Evolutionary conservation across 2,797 vertebrate genomes (phyloP).

Genomic region (Danio choprae): DNA sequence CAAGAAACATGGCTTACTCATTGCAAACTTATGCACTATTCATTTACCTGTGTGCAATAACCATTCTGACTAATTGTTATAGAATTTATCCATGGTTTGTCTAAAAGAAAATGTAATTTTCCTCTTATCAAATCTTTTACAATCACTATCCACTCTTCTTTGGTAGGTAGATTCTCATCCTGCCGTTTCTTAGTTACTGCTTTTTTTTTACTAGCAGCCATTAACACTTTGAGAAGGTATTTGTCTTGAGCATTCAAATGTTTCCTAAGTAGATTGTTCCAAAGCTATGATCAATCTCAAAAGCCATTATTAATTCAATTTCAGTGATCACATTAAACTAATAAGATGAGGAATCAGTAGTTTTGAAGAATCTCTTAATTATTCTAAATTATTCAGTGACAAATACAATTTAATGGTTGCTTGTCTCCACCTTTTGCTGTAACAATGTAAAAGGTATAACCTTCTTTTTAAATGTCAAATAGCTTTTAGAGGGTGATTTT

Average conservation of each 20-base stretch:
- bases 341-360: background rate
- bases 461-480: no score
- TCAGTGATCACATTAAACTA: background rate
- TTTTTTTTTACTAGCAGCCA: background rate
- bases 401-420: no score
- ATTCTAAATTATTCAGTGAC: no score
- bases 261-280: conserved; percentile 1
- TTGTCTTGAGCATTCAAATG: background rate
- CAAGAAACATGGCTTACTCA: no score
- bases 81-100: background rate
- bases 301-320: background rate
- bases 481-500: no score
- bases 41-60: background rate
- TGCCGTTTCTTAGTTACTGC: no score
- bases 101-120: background rate
- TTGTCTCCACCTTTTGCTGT: no score
- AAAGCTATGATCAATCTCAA: background rate
- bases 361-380: no score
- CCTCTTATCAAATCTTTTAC: background rate
- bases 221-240: background rate
- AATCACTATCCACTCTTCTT: no score
- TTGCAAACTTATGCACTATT: background rate
- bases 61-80: background rate
- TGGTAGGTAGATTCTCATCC: no score
- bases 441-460: no score